Evolutionary conservation across 2,797 vertebrate species (phyloP).

Genomic region (Dromococcyx pavoninus): DNA sequence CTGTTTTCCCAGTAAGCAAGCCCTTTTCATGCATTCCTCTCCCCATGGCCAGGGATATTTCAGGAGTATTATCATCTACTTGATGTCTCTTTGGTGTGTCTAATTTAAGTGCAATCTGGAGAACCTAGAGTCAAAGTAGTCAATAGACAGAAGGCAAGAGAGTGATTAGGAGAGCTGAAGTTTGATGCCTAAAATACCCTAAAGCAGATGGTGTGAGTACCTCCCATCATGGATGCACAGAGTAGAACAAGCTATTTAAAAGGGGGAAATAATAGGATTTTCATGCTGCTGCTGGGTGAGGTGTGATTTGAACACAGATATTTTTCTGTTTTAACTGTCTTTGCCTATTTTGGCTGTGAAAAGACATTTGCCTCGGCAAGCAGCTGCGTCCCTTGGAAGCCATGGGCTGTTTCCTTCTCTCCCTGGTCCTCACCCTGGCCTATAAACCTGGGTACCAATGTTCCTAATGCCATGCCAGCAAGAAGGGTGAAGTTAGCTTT

Average conservation of each 20-base stretch:
- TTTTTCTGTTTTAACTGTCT: neutral
- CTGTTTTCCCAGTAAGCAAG: neutral
- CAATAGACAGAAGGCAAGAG: neutral
- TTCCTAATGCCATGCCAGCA: neutral
- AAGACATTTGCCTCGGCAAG: neutral
- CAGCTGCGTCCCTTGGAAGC: neutral
- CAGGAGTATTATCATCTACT: too few relatives aligned
- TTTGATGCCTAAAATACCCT: neutral
- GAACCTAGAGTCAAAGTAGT: neutral
- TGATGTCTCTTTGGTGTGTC: neutral
- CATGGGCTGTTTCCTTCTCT: neutral
- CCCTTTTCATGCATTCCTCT: rapidly evolving
- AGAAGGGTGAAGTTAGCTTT: neutral
- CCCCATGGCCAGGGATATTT: rapidly evolving
- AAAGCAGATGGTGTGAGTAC: neutral
- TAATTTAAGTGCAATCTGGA: neutral
- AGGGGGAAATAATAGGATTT: neutral
- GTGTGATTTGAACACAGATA: neutral
- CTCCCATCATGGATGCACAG: neutral
- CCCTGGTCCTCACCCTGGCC: neutral
- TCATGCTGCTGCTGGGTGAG: neutral
- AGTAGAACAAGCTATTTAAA: neutral
- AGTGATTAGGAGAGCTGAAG: neutral
- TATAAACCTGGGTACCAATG: rapidly evolving
- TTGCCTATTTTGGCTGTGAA: neutral